These are phyloP conservation scores for Itoplectis maculator DNA, from an alignment of 2,888 invertebrate genomes.

Conservation along the genomic window DNA sequence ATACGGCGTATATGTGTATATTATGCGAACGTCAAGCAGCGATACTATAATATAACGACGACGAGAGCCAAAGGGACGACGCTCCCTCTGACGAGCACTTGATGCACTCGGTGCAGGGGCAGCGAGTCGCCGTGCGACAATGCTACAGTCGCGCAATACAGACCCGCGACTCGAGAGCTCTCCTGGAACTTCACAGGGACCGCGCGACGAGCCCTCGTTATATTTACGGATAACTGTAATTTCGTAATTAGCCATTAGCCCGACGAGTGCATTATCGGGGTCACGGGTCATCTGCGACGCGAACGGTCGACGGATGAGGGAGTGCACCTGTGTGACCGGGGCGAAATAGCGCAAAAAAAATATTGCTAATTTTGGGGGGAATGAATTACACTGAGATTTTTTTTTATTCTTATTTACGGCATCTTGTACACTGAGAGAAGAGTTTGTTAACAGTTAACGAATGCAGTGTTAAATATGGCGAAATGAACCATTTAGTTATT, in stretches of 20 bases:
- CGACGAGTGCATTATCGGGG: no score
- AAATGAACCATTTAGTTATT: no score
- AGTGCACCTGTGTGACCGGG: no score
- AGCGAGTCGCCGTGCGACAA: constrained; percentile 1
- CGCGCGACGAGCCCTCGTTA: background rate
- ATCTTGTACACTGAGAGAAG: no score
- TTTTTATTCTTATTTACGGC: no score
- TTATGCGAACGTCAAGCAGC: background rate
- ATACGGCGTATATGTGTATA: background rate
- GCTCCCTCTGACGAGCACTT: constrained; percentile 25
- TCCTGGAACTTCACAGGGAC: constrained; percentile 3
- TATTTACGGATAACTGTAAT: constrained; percentile 13
- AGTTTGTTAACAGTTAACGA: no score
- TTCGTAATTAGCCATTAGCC: constrained; percentile 4
- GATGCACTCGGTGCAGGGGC: constrained; percentile 8
- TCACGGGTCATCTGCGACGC: no score
- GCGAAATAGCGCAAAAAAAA: no score
- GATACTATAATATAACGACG: constrained; percentile 7
- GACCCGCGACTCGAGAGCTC: background rate
- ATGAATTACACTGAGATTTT: no score
- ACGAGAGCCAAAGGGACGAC: constrained; percentile 16
- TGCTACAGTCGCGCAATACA: constrained; percentile 6
- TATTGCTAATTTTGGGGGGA: no score
- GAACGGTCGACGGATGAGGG: no score
- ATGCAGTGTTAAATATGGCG: no score